Evolutionary conservation across 2,797 vertebrate genomes (phyloP).

Genomic region (Danio aesculapii): DNA sequence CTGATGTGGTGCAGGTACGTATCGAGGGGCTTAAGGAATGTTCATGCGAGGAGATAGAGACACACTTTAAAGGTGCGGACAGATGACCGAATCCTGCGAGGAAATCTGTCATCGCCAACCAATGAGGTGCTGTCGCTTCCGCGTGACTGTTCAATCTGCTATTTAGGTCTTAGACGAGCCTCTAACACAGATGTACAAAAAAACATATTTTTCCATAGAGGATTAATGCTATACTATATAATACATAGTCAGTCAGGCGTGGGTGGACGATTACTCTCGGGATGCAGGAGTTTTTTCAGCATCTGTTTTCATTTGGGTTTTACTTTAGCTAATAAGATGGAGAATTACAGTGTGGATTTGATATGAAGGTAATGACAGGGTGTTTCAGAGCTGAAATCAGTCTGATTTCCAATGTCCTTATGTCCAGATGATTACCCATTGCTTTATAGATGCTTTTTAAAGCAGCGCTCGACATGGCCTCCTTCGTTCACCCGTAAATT

Average conservation of each 20-base stretch:
- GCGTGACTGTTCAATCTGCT: slow-evolving; percentile 58
- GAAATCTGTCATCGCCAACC: slow-evolving; percentile 68
- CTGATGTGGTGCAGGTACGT: slow-evolving; percentile 41
- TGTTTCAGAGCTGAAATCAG: slow-evolving; percentile 30
- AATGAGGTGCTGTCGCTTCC: slow-evolving; percentile 59
- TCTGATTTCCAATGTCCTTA: slow-evolving; percentile 42
- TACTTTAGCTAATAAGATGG: slow-evolving; percentile 40
- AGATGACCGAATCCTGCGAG: slow-evolving; percentile 54
- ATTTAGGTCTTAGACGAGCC: slow-evolving; percentile 30
- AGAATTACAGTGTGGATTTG: slow-evolving; percentile 30
- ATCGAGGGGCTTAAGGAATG: slow-evolving; percentile 50
- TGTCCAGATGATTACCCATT: slow-evolving; percentile 40
- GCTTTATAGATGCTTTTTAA: slow-evolving; percentile 40
- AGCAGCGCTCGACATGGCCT: slow-evolving; percentile 16
- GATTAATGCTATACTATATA: slow-evolving; percentile 38
- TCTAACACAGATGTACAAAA: slow-evolving; percentile 20
- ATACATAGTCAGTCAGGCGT: slow-evolving; percentile 41
- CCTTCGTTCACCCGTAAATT: slow-evolving; percentile 39
- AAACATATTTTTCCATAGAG: slow-evolving; percentile 28
- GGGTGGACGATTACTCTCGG: slow-evolving; percentile 39
- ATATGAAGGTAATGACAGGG: slow-evolving; percentile 38
- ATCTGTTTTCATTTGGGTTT: slow-evolving; percentile 49
- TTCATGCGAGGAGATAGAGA: slow-evolving; percentile 54
- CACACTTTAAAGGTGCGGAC: slow-evolving; percentile 59
- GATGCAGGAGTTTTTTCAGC: slow-evolving; percentile 39